These are phyloP conservation scores for Triplophysa yarkandensis DNA, from an alignment of 2,797 vertebrate species.

Conservation along the genomic window DNA sequence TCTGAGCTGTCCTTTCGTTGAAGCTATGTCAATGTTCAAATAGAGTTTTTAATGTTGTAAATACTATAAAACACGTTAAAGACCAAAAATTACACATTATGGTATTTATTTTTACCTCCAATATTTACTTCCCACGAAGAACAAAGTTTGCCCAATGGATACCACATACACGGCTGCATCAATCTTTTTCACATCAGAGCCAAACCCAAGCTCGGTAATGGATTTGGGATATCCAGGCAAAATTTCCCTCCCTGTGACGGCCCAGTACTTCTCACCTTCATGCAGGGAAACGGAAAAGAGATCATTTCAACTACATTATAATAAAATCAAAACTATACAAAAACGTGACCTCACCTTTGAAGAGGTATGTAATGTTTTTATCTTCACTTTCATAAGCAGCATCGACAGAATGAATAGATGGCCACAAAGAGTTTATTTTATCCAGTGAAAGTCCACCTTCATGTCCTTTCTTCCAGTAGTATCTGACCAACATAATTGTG, in stretches of 20 bases:
- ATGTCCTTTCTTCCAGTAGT: constrained; percentile 67
- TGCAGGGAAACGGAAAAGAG: no score
- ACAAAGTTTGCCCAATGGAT: constrained; percentile 68
- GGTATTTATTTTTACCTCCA: constrained; percentile 77
- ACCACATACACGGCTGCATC: constrained; percentile 74
- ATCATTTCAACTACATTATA: no score
- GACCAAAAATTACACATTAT: not conserved
- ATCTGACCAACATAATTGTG: no score
- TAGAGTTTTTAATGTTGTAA: not conserved
- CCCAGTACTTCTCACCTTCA: constrained; percentile 77
- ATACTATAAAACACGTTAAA: not conserved
- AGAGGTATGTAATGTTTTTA: constrained; percentile 55
- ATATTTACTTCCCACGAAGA: constrained; percentile 73
- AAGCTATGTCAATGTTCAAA: constrained; percentile 60
- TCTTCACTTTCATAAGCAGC: constrained; percentile 67
- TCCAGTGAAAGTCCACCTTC: constrained; percentile 28
- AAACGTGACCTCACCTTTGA: constrained; percentile 63
- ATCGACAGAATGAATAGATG: constrained; percentile 65
- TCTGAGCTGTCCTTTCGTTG: constrained; percentile 60
- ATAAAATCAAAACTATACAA: no score
- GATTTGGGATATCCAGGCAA: constrained; percentile 71
- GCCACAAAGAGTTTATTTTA: constrained; percentile 53
- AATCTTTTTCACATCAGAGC: constrained; percentile 66
- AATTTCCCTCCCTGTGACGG: constrained; percentile 57
- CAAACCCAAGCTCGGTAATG: constrained; percentile 74